These are phyloP conservation scores for Anas platyrhynchos DNA, from an alignment of 2,113 vertebrate genomes.

Conservation along the genomic window DNA sequence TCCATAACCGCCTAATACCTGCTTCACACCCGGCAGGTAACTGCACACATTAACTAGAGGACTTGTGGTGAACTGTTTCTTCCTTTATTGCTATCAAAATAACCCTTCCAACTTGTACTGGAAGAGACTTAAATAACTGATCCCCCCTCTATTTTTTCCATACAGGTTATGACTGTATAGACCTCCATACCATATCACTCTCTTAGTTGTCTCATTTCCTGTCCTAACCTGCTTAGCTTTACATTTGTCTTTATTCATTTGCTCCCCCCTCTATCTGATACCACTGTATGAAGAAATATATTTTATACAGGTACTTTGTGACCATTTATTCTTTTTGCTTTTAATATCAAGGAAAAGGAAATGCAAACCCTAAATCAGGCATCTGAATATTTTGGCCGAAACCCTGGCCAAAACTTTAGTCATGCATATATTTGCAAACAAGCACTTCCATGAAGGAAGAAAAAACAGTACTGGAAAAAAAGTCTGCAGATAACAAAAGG, in stretches of 20 bases:
- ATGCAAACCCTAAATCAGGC: background rate
- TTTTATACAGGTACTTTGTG: background rate
- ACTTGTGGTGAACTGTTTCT: background rate
- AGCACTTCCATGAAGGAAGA: background rate
- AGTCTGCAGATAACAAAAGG: background rate
- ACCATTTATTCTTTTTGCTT: background rate
- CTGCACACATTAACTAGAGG: background rate
- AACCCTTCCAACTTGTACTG: background rate
- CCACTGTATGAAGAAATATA: background rate
- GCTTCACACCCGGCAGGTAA: background rate
- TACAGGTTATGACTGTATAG: background rate
- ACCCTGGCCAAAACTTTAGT: background rate
- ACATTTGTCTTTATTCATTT: background rate
- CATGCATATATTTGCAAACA: background rate
- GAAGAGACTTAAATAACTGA: background rate
- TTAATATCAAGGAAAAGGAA: background rate
- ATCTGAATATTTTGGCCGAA: background rate
- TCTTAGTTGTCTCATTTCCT: background rate
- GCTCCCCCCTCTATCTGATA: background rate
- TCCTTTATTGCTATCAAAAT: background rate
- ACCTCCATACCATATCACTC: background rate
- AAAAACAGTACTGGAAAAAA: background rate
- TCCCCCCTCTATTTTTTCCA: background rate
- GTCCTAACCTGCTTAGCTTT: background rate
- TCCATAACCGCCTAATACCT: background rate